A percentile compares a stretch with the other conserved stretches of the same genome.
Conservation (phyloP, 2,797 vertebrate species). For the Chanos chanos region DNA sequence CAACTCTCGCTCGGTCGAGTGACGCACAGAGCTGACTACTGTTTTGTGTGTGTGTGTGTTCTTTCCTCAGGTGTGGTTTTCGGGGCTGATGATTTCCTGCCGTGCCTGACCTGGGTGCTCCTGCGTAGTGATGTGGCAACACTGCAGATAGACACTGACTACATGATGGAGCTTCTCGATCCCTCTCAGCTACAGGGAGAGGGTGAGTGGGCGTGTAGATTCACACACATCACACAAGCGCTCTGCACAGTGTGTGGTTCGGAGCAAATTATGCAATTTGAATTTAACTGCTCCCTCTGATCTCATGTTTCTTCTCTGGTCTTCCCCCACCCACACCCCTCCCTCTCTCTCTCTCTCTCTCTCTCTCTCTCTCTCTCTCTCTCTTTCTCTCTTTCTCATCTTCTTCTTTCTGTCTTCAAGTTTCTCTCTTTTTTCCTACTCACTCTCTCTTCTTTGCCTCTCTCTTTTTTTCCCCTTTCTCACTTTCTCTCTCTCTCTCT, state of each 20-base stretch:
- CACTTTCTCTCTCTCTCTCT: background rate
- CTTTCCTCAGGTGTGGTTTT: constrained; percentile 56
- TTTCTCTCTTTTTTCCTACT: too few species aligned
- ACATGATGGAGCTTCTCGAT: constrained; percentile 90
- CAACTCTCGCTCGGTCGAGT: too few species aligned
- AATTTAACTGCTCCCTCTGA: too few species aligned
- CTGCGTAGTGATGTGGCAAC: constrained; percentile 74
- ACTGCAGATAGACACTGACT: constrained; percentile 83
- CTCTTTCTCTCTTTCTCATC: background rate
- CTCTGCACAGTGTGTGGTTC: too few species aligned
- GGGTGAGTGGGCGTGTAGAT: constrained; percentile 56
- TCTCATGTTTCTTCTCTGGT: background rate
- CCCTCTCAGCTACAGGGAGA: constrained; percentile 83
- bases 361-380: background rate
- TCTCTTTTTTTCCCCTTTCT: background rate
- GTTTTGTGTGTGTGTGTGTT: background rate
- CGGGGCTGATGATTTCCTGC: constrained; percentile 88
- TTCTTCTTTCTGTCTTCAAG: background rate
- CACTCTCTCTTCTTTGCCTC: background rate
- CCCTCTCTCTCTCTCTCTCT: background rate
- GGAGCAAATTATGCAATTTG: too few species aligned
- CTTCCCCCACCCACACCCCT: background rate
- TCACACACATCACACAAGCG: background rate
- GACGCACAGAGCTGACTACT: background rate
- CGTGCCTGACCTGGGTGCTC: constrained; percentile 82